These are phyloP conservation scores for Electrona antarctica DNA, from an alignment of 2,113 vertebrate species.

Conservation along the genomic window DNA sequence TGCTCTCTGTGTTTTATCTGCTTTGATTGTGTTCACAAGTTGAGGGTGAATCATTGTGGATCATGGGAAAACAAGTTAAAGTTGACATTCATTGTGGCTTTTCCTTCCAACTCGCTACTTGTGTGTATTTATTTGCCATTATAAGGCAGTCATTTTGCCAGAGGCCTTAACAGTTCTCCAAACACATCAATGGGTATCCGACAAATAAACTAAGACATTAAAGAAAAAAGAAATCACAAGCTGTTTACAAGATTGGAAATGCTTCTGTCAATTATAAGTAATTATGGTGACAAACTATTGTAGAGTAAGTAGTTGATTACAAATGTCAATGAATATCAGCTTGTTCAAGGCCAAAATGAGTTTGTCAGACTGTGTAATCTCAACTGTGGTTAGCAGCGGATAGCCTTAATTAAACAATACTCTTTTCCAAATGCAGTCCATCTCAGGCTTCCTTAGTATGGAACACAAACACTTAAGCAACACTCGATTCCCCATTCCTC, in stretches of 20 bases:
- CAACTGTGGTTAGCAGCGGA: constrained; percentile 12
- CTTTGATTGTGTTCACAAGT: constrained; percentile 13
- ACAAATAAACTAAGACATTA: constrained; percentile 6
- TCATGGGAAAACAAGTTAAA: constrained; percentile 15
- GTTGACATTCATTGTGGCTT: neutral
- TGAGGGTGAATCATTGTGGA: neutral
- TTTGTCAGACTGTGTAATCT: constrained; percentile 27
- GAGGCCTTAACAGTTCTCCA: neutral
- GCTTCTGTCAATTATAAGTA: constrained; percentile 15
- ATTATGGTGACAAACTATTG: constrained; percentile 16
- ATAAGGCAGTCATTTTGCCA: constrained; percentile 13
- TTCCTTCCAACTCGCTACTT: neutral
- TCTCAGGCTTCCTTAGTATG: neutral
- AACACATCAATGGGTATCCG: constrained; percentile 9
- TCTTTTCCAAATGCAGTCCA: neutral
- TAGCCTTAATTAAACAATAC: neutral
- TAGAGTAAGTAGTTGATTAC: constrained; percentile 17
- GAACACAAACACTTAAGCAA: neutral
- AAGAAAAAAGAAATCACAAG: constrained; percentile 10
- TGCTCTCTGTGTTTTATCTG: too few relatives aligned
- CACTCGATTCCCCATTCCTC: neutral
- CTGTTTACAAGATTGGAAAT: constrained; percentile 2
- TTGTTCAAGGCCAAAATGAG: constrained; percentile 4
- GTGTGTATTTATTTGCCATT: neutral
- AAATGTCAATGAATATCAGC: neutral